Conservation (phyloP, 2,113 vertebrate genomes). For the Pedetes capensis region DNA sequence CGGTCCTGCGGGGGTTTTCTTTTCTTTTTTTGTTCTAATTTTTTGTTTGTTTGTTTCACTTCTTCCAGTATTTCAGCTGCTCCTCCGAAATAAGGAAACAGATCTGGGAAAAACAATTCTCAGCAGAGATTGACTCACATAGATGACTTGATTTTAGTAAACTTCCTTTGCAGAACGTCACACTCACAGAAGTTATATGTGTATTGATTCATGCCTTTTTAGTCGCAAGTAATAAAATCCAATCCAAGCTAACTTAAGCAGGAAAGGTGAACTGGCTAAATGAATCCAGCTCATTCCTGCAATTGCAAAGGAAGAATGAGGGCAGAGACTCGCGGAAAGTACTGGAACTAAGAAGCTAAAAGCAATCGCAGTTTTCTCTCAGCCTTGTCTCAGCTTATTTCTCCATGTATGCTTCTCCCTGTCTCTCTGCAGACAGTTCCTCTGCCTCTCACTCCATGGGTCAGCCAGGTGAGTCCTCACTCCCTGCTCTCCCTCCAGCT, state of each 20-base stretch:
- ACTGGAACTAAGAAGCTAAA: neutral
- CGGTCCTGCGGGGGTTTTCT: neutral
- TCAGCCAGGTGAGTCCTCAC: neutral
- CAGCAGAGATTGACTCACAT: neutral
- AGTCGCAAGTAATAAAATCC: conserved; percentile 49
- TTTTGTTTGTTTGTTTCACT: too few species aligned
- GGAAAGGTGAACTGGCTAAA: conserved; percentile 32
- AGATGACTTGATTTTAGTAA: conserved; percentile 37
- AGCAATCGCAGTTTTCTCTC: neutral
- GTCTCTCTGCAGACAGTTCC: neutral
- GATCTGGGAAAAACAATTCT: neutral
- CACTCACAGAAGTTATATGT: neutral
- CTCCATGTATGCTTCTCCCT: neutral
- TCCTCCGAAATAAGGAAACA: neutral
- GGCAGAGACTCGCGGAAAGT: neutral
- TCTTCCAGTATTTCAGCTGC: neutral
- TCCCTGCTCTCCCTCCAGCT: neutral
- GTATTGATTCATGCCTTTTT: conserved; percentile 43
- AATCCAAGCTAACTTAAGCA: conserved; percentile 41
- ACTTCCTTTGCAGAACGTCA: neutral
- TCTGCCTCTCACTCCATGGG: neutral
- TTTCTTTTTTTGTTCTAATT: neutral
- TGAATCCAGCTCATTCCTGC: neutral
- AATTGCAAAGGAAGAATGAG: neutral
- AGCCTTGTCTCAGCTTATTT: neutral